phyloP scores from a whole-genome alignment of 53 echinoderm and acorn worm genomes.

The Mesocentrotus franciscanus region DNA sequence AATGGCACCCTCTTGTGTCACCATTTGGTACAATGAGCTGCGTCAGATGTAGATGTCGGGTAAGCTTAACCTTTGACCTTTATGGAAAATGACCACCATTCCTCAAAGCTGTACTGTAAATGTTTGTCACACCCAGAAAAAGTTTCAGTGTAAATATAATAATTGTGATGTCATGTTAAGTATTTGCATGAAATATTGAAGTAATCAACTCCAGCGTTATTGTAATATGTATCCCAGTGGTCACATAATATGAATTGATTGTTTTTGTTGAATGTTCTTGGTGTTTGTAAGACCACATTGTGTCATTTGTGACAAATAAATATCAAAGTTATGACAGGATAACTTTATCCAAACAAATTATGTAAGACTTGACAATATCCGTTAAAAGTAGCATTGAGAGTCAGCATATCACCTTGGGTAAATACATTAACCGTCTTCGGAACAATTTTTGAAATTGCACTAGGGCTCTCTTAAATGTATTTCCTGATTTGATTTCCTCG shows the following conservation, averaged over 20 bases:
- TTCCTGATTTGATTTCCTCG: not conserved
- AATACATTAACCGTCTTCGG: not conserved
- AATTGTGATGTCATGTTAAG: not conserved
- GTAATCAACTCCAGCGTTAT: not conserved
- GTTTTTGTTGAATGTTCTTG: not conserved
- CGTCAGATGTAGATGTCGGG: conserved; percentile 90
- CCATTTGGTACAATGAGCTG: conserved; percentile 85
- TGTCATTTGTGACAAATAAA: not conserved
- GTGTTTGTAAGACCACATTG: not conserved
- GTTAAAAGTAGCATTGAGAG: not conserved
- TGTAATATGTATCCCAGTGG: not conserved
- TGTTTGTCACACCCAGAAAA: not conserved
- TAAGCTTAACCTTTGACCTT: conserved; percentile 70
- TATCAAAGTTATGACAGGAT: not conserved
- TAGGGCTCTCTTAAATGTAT: not conserved
- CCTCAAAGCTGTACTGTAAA: not conserved
- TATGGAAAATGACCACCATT: not conserved
- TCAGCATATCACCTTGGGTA: not conserved
- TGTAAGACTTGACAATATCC: not conserved
- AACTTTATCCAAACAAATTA: not conserved
- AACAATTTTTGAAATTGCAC: not conserved
- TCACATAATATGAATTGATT: not conserved
- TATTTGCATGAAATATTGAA: not conserved
- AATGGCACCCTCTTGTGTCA: conserved; percentile 85
- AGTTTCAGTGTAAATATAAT: not conserved